A percentile compares a stretch with the other conserved stretches of the same genome.
Conservation (phyloP, 2,888 invertebrate genomes). For the Abscondita cerata region DNA sequence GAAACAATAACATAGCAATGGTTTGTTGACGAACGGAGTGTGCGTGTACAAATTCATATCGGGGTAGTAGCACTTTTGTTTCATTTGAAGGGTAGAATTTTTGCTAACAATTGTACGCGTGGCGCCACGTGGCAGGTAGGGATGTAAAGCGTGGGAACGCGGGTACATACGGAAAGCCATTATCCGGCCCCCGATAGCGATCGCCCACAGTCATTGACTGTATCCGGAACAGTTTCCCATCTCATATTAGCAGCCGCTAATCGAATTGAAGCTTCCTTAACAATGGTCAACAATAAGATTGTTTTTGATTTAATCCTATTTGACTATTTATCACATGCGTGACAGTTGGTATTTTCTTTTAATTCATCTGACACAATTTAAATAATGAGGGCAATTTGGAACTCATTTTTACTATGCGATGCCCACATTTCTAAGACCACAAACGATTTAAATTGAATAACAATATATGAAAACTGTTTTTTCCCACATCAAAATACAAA, state of each 20-base stretch:
- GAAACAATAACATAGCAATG: conserved; percentile 5
- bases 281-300: conserved; percentile 25
- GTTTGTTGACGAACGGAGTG: conserved; percentile 16
- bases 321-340: conserved; percentile 1
- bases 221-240: conserved; percentile 46
- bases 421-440: background rate
- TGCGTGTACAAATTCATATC: conserved; percentile 18
- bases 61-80: conserved; percentile 1
- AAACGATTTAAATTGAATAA: background rate
- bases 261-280: conserved; percentile 42
- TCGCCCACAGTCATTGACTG: conserved; percentile 43
- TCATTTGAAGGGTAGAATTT: conserved; percentile 11
- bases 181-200: conserved; percentile 43
- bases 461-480: background rate
- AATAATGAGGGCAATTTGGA: conserved; percentile 6
- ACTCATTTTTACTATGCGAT: background rate
- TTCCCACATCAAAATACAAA: background rate
- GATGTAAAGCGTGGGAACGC: conserved; percentile 41
- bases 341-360: too few relatives aligned
- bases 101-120: conserved; percentile 35
- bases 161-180: conserved; percentile 42
- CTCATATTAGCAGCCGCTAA: conserved; percentile 43
- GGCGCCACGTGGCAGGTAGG: conserved; percentile 45
- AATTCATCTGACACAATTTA: background rate
- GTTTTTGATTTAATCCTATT: conserved; percentile 13